These are phyloP conservation scores for Chiloscyllium punctatum DNA, from an alignment of 2,797 vertebrate genomes.

Conservation along the genomic window DNA sequence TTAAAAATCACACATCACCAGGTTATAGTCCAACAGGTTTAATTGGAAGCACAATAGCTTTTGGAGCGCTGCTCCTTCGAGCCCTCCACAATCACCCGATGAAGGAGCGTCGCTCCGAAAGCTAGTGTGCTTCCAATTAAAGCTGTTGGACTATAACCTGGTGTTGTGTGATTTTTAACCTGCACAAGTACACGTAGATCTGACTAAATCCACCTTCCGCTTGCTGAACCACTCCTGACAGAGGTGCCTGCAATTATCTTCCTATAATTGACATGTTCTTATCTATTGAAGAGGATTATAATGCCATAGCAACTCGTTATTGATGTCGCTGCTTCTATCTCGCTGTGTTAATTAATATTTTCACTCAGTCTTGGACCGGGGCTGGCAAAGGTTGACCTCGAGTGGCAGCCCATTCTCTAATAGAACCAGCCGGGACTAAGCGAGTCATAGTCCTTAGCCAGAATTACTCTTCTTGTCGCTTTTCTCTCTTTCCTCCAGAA, in stretches of 20 bases:
- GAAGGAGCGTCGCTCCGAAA: too few relatives aligned
- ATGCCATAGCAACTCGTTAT: background rate
- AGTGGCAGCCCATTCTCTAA: background rate
- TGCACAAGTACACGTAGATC: background rate
- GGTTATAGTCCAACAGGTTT: too few relatives aligned
- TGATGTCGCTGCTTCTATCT: background rate
- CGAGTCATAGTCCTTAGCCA: background rate
- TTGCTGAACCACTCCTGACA: background rate
- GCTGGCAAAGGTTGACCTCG: background rate
- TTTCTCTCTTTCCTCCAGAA: background rate
- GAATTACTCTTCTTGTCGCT: background rate
- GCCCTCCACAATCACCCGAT: too few relatives aligned
- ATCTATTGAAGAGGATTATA: background rate
- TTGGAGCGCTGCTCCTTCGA: too few relatives aligned
- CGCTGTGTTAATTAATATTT: background rate
- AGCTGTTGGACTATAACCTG: too few relatives aligned
- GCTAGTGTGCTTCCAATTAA: too few relatives aligned
- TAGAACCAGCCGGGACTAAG: background rate
- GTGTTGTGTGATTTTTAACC: too few relatives aligned
- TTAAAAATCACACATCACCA: too few relatives aligned
- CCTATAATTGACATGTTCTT: background rate
- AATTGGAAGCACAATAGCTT: too few relatives aligned
- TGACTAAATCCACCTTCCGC: background rate
- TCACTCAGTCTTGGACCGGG: background rate
- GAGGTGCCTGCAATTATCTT: too few relatives aligned